phyloP scores from a whole-genome alignment of 2,113 vertebrate genomes.

The Clarias gariepinus region DNA sequence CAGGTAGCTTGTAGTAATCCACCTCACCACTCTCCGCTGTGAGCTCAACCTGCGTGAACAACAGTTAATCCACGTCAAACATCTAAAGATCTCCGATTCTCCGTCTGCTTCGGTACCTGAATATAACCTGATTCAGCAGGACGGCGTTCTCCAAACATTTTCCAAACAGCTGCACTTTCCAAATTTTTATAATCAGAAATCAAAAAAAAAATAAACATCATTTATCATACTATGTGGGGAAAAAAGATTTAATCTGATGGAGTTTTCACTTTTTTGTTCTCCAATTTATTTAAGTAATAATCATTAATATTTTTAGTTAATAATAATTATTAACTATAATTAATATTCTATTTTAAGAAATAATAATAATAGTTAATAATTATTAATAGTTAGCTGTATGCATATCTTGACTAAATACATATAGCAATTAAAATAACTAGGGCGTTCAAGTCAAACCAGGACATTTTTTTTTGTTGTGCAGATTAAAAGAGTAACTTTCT shows the following conservation, averaged over 20 bases:
- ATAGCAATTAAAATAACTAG: not conserved
- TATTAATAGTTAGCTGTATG: not conserved
- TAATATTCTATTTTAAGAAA: no score
- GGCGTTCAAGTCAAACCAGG: no score
- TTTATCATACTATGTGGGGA: not conserved
- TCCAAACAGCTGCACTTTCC: not conserved
- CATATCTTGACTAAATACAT: not conserved
- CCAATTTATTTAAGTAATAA: not conserved
- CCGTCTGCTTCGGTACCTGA: not conserved
- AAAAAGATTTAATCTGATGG: not conserved
- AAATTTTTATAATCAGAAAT: not conserved
- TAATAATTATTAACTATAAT: no score
- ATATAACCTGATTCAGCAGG: not conserved
- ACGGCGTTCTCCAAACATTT: not conserved
- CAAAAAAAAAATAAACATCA: not conserved
- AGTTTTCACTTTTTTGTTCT: not conserved
- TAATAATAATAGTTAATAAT: no score
- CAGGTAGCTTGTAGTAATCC: constrained; percentile 80
- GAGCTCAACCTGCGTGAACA: constrained; percentile 75
- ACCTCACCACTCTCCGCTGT: constrained; percentile 51
- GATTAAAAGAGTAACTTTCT: no score
- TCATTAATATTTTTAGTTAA: not conserved
- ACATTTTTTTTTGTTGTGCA: no score
- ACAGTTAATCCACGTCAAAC: not conserved
- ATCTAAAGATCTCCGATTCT: not conserved